Evolutionary conservation across 2,113 vertebrate genomes (phyloP), one percentile per base, ranked within the genome.

Genomic region (Myiagra hebetior): DNA sequence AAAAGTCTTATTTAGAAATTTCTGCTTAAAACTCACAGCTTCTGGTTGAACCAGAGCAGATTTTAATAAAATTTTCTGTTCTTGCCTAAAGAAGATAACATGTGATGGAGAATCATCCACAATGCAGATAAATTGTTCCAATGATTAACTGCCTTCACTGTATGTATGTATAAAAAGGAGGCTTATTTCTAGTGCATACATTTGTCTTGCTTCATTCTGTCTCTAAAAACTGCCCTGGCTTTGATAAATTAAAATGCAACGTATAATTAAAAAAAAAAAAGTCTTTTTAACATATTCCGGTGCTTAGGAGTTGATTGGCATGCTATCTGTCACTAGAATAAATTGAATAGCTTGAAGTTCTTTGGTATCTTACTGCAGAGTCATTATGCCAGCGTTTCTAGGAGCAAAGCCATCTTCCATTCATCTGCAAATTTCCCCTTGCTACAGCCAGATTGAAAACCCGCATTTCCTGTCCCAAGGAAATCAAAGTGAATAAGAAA

Each of bases 191-290:
- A 92, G 83, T 87, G 44, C 42, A 37, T 92, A 81, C 83, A 97
- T 93, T 94, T 95, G 72, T 95, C 95, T 96, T 89, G 93, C 39
- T 96, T 93, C 85, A 91, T 94, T 94, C 83, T 84, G 91, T 74
- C 83, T 92, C 93, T 86, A 91, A 92, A 96, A 95, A 91, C 95
- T 86, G 69, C 56, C 27, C 56, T 74, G 75, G 83, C 86, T 92
- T 92, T 96, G 88, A 94, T 85, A 89, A 94, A 93, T 92, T 94
- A 68, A 96, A 96, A 79, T 78, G 89, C 76, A 97, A 89, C 5
- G 8, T 95, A 86, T 95, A 93, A 95, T 95, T 87, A 22, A 77
- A 89, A 87, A 79, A 81, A 81, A 91, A 67, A 72, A 77, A 49
- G 19, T 42, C 46, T 84, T 84, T 97, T 84, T 37, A 89, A 87